A percentile compares a stretch with the other conserved stretches of the same genome.
Conservation (phyloP, 2,888 invertebrate species). For the Trilocha varians region DNA sequence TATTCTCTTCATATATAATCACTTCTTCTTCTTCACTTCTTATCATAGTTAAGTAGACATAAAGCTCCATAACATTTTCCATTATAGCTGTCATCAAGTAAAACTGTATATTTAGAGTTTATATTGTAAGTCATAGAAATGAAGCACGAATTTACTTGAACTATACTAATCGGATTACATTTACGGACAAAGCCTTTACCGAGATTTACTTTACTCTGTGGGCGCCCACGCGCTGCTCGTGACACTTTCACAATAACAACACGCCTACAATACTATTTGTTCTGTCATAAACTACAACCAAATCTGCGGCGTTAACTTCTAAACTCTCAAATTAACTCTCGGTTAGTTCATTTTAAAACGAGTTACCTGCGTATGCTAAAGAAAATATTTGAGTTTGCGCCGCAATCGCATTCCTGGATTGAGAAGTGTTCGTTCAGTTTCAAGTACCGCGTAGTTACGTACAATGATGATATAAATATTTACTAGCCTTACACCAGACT, state of each 20-base stretch:
- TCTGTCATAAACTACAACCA: slow-evolving; percentile 42
- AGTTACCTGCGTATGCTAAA: background rate
- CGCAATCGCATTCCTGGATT: background rate
- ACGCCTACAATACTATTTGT: slow-evolving; percentile 53
- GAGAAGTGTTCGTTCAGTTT: too few relatives aligned
- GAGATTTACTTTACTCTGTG: slow-evolving; percentile 27
- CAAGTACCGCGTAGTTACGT: too few relatives aligned
- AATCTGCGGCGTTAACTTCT: slow-evolving; percentile 40
- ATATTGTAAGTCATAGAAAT: slow-evolving; percentile 7
- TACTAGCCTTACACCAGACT: slow-evolving; percentile 17
- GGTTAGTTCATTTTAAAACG: background rate
- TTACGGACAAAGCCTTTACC: slow-evolving; percentile 28
- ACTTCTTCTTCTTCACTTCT: too few relatives aligned
- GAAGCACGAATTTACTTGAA: slow-evolving; percentile 20
- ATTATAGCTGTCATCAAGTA: too few relatives aligned
- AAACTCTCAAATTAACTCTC: background rate
- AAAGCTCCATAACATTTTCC: too few relatives aligned
- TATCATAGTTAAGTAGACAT: too few relatives aligned
- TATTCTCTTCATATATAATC: too few relatives aligned
- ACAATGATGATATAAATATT: slow-evolving; percentile 14
- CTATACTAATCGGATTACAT: slow-evolving; percentile 52
- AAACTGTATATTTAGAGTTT: too few relatives aligned
- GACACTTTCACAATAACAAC: slow-evolving; percentile 55
- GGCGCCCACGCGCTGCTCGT: slow-evolving; percentile 49
- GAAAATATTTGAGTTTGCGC: background rate